These are phyloP conservation scores for Pararge aegeria DNA, from an alignment of 1,140 invertebrate genomes.

Conservation along the genomic window DNA sequence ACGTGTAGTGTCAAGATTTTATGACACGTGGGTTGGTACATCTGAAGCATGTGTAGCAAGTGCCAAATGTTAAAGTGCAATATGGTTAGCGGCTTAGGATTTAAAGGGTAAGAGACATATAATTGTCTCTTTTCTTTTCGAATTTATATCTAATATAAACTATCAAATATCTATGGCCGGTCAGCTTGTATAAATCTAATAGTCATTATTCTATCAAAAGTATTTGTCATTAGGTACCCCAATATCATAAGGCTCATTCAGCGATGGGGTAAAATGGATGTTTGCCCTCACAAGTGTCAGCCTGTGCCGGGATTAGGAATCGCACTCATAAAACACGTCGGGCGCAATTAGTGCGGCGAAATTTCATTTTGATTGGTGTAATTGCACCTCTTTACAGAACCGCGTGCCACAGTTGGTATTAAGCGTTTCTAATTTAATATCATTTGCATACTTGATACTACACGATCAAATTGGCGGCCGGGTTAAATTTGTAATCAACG, in stretches of 20 bases:
- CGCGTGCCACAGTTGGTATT: constrained; percentile 72
- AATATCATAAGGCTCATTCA: constrained; percentile 1
- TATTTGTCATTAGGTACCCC: neutral
- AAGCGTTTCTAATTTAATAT: constrained; percentile 78
- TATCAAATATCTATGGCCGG: too few relatives aligned
- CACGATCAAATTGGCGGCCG: constrained; percentile 32
- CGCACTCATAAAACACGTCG: constrained; percentile 62
- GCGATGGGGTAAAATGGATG: constrained; percentile 21
- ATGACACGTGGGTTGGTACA: too few relatives aligned
- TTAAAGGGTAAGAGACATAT: too few relatives aligned
- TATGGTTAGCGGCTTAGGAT: too few relatives aligned
- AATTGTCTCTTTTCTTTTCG: too few relatives aligned
- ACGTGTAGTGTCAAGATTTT: too few relatives aligned
- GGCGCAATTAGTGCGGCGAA: constrained; percentile 68
- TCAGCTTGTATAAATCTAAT: too few relatives aligned
- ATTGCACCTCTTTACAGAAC: constrained; percentile 74
- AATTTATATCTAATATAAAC: too few relatives aligned
- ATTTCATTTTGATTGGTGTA: constrained; percentile 78
- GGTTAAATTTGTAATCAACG: neutral
- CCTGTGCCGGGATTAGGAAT: constrained; percentile 46
- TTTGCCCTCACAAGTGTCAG: constrained; percentile 46
- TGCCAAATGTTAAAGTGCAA: too few relatives aligned
- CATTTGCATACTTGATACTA: constrained; percentile 64
- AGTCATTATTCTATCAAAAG: neutral
- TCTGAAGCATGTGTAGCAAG: too few relatives aligned